Evolutionary conservation across 2,888 invertebrate species (phyloP).

Genomic region (Petrophora chlorosata): DNA sequence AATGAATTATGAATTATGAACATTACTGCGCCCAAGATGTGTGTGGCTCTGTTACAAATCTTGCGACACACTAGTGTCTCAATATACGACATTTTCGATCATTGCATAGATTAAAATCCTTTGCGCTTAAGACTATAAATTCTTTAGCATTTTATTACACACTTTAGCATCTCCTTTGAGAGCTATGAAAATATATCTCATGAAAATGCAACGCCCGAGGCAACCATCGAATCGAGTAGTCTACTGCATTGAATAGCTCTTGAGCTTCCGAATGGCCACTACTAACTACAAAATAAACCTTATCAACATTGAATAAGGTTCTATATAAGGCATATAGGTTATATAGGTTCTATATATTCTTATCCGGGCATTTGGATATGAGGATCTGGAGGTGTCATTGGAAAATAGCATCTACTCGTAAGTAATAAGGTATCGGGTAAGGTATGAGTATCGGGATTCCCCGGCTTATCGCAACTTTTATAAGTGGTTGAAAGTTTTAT

Average conservation of each 20-base stretch:
- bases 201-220: constrained; percentile 21
- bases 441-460: background rate
- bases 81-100: too few species aligned
- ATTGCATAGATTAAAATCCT: constrained; percentile 5
- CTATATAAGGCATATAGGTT: too few species aligned
- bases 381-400: background rate
- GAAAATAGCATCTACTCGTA: background rate
- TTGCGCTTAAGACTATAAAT: too few species aligned
- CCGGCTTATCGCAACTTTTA: constrained; percentile 2
- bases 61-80: too few species aligned
- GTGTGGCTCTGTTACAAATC: too few species aligned
- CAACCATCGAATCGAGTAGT: constrained; percentile 13
- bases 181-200: constrained; percentile 19
- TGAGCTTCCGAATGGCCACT: background rate
- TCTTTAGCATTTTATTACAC: constrained; percentile 14
- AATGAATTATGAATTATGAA: too few species aligned
- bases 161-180: constrained; percentile 9
- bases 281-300: background rate
- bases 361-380: background rate
- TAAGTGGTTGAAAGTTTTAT: constrained; percentile 2
- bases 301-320: background rate
- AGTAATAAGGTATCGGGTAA: background rate
- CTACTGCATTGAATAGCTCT: background rate
- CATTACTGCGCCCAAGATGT: too few species aligned
- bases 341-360: too few species aligned